phyloP scores from a whole-genome alignment of 2,113 vertebrate genomes.

The Gallinago paraguaiae region DNA sequence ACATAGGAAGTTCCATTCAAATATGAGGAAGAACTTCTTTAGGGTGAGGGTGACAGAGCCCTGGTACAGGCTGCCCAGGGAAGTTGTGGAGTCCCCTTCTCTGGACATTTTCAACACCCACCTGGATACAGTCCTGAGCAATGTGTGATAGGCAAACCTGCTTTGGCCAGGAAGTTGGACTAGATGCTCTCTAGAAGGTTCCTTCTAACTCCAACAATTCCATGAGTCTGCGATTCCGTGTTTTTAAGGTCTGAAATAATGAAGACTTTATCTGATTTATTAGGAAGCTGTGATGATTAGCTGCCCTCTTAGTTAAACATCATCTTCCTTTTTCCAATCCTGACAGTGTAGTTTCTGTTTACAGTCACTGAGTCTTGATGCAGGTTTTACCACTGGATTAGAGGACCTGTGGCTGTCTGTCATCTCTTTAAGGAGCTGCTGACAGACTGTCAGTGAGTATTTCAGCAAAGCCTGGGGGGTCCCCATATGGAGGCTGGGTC shows the following conservation, averaged over 20 bases:
- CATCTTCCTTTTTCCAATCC: background rate
- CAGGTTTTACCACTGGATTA: background rate
- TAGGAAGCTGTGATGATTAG: background rate
- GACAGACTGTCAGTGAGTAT: background rate
- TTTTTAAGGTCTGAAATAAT: background rate
- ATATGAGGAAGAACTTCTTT: too few species aligned
- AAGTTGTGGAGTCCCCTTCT: too few species aligned
- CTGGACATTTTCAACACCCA: too few species aligned
- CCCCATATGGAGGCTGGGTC: background rate
- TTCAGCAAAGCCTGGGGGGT: background rate
- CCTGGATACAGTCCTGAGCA: too few species aligned
- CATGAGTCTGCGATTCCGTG: too few species aligned
- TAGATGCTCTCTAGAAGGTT: too few species aligned
- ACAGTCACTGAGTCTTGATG: background rate
- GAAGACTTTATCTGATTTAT: background rate
- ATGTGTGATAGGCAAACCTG: too few species aligned
- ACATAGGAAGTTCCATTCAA: too few species aligned
- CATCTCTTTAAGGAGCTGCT: background rate
- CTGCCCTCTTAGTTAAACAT: background rate
- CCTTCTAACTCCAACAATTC: too few species aligned
- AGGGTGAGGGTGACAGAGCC: too few species aligned
- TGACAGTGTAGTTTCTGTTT: background rate
- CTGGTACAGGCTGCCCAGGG: too few species aligned
- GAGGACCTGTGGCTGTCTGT: rapidly evolving
- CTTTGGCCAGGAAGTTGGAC: too few species aligned